Evolutionary conservation across 2,113 vertebrate genomes (phyloP).

Genomic region (Sturnira hondurensis): DNA sequence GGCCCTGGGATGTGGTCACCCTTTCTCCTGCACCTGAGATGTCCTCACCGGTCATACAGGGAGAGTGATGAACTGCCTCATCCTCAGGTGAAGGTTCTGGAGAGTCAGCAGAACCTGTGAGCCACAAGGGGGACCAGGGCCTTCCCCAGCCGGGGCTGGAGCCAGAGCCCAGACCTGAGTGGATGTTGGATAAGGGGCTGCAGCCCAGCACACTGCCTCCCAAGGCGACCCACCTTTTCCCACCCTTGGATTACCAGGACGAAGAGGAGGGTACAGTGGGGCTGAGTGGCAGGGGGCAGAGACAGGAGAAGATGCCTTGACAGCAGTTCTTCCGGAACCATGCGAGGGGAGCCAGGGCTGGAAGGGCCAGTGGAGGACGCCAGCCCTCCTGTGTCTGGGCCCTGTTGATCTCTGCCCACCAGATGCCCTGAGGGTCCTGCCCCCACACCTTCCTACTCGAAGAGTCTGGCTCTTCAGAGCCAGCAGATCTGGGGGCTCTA

Average conservation of each 20-base stretch:
- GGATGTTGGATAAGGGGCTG: background rate
- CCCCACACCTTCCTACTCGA: background rate
- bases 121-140: background rate
- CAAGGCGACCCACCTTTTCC: conserved; percentile 68
- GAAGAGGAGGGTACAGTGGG: background rate
- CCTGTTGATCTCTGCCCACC: background rate
- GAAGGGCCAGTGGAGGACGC: background rate
- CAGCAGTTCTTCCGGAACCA: background rate
- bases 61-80: background rate
- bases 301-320: background rate
- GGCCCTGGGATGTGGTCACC: conserved; percentile 69
- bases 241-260: background rate
- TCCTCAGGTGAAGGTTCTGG: background rate
- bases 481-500: background rate
- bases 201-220: conserved; percentile 52
- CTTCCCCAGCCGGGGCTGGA: background rate
- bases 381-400: background rate
- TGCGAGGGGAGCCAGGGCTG: background rate
- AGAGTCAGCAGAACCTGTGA: background rate
- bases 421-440: background rate
- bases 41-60: background rate
- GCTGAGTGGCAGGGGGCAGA: background rate
- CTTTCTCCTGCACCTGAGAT: conserved; percentile 52
- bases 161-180: background rate
- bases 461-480: conserved; percentile 48